Base-by-base conservation (phyloP, 1,140 invertebrate genomes). In the Brachionus plicatilis region DNA sequence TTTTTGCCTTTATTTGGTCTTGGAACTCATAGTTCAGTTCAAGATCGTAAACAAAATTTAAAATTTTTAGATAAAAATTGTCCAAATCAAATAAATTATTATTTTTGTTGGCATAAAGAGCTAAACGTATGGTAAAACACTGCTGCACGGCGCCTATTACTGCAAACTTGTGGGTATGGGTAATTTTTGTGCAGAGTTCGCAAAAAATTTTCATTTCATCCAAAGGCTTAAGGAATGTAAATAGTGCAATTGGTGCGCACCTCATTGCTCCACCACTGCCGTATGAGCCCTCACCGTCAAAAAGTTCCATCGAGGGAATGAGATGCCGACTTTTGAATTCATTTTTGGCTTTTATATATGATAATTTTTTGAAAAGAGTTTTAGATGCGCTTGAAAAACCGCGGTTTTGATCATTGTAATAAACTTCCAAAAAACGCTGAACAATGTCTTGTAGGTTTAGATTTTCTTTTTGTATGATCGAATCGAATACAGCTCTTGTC, bases 191-290 rank as follows among this genome's bases (percentile, higher is more conserved):
- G 8, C 88, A 86, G 24, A 66, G 60, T n/a, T 84, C 65, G 20
- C 37, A 56, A n/a, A 60, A 20, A 53, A 70, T 6, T 79, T 60
- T 37, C 60, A 68, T 53, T 27, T 84, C 79, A 29, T 84, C 82
- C 8, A 56, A 47, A 41, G 70, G 12, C 27, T 85, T 91, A 11
- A 43, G 29, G 68, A 91, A 89, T 84, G 89, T 92, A 88, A 92
- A 93, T 12, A 95, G 87, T 9, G 93, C 91, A 76, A 93, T 88
- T n/a, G 94, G 94, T 12, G 92, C 88, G 33, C 94, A 91, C 87
- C 94, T 91, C 93, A 94, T 94, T 1, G 93, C 93, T 66, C 92
- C 90, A 14, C 94, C 94, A 90, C 94, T 94, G 20, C 94, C 94
- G 91, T 91, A 93, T 6, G 93, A 94, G 3, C 94, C 94, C 83